Conservation (phyloP, 1,140 invertebrate species). For the Luehdorfia chinensis region DNA sequence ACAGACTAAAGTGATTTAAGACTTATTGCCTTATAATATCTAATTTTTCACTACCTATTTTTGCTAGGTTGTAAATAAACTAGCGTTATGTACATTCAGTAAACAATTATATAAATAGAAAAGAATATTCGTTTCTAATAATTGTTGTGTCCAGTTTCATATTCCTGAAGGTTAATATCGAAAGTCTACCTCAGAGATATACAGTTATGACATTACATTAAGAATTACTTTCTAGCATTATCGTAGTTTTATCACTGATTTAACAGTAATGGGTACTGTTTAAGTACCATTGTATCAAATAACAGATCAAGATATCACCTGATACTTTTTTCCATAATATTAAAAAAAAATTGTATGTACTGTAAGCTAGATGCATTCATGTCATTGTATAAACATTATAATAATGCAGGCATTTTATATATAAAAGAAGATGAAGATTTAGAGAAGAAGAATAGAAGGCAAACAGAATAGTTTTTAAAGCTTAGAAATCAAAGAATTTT, state of each 20-base stretch:
- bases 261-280: background rate
- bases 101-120: too few species aligned
- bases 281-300: too few species aligned
- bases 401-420: too few species aligned
- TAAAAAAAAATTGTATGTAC: too few species aligned
- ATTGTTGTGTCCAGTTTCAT: conserved; percentile 3
- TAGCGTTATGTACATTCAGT: background rate
- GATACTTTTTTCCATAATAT: too few species aligned
- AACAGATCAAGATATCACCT: too few species aligned
- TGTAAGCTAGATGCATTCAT: too few species aligned
- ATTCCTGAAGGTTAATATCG: conserved; percentile 3
- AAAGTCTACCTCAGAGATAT: conserved; percentile 15
- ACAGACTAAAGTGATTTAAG: conserved; percentile 21
- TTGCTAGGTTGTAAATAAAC: conserved; percentile 1
- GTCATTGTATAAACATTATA: too few species aligned
- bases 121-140: too few species aligned
- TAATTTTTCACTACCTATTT: background rate
- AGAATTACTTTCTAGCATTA: background rate
- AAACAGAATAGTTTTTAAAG: too few species aligned
- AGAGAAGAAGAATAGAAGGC: too few species aligned
- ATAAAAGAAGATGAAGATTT: too few species aligned
- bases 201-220: background rate
- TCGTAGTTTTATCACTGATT: background rate
- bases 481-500: background rate
- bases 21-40: background rate